Evolutionary conservation across 2,113 vertebrate genomes (phyloP), one percentile per base, ranked within the genome.

Genomic region (Emydura subglobosa): DNA sequence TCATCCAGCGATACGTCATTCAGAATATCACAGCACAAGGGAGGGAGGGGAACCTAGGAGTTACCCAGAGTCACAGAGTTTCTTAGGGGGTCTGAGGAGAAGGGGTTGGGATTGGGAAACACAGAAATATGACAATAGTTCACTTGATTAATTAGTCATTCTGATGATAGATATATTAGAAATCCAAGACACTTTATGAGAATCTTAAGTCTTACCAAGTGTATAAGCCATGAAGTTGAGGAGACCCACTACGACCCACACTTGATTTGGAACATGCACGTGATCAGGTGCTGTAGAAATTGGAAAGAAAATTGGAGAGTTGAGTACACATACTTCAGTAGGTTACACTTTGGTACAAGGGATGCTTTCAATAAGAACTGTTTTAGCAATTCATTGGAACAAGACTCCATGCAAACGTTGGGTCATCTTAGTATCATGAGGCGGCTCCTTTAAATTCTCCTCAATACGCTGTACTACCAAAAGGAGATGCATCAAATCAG

Each of bases 181-280:
- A 47, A 24, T 21, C n/a, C 50, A 11, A 50, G 34, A 16, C 4
- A 3, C 13, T 49, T 68, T 27, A 83, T 1, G 31, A 14, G 54
- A 10, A 55, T 42, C 5, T 29, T 17, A 78, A 47, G 55, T 82
- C 99, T 99, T 98, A 99, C 99, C 99, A 27, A 99, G 98, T 0
- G 99, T 99, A 49, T 99, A 99, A 54, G 99, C 99, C 68, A 98
- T 85, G 91, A 99, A 99, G 98, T 99, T 99, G 97, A 99, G 99
- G 94, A 99, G 96, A 61, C 99, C 99, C 76, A 99, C 99, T 2
- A 99, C 78, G 44, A 99, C 98, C 99, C 99, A 99, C 14, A 99
- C 99, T 96, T 98, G 98, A 0, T 98, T 99, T 1, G 99, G 99
- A 92, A 99, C 99, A 0, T 99, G 99, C 80, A 95, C 95, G 57